Conservation (phyloP, 2,113 vertebrate genomes). For the Laticauda laticaudata region DNA sequence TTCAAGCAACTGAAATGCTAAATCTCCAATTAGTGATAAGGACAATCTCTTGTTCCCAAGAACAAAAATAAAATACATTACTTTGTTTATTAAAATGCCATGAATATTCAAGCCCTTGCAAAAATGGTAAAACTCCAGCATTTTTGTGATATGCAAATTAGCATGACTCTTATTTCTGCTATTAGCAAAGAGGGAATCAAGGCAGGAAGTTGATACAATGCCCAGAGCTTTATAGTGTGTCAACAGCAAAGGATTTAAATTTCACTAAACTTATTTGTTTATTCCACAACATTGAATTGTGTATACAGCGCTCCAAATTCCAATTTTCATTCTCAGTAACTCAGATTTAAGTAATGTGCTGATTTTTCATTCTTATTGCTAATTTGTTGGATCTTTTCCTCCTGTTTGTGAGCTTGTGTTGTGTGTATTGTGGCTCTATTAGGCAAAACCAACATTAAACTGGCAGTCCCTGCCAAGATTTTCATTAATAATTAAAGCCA, state of each 20-base stretch:
- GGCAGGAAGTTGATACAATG: conserved; percentile 48
- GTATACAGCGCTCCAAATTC: background rate
- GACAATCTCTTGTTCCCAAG: conserved; percentile 49
- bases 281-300: conserved; percentile 7
- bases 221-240: conserved; percentile 30
- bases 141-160: conserved; percentile 44
- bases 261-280: conserved; percentile 17
- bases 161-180: conserved; percentile 35
- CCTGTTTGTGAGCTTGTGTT: background rate
- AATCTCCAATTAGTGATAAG: conserved; percentile 59
- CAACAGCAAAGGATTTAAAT: conserved; percentile 33
- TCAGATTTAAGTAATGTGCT: background rate
- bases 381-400: background rate
- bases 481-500: conserved; percentile 22
- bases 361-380: background rate
- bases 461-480: conserved; percentile 23
- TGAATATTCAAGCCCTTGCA: conserved; percentile 12
- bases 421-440: background rate
- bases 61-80: conserved; percentile 43
- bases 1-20: conserved; percentile 50
- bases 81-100: conserved; percentile 39
- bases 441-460: background rate
- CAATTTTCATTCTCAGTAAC: background rate
- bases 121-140: conserved; percentile 45
- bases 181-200: conserved; percentile 37